Base-by-base conservation (phyloP, 2,113 vertebrate genomes). In the Oplegnathus fasciatus region DNA sequence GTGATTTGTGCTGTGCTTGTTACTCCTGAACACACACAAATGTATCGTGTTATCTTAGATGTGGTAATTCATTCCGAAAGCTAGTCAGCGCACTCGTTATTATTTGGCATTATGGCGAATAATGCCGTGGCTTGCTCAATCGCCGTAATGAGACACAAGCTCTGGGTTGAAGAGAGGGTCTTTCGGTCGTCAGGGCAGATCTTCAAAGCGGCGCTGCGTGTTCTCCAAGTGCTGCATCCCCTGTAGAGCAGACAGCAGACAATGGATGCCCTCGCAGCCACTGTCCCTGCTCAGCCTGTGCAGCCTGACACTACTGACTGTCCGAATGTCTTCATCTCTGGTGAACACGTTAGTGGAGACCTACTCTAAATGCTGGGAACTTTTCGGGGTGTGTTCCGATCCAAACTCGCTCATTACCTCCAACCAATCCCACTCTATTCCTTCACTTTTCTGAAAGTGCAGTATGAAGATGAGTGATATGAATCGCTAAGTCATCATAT, bases 191-290 rank as follows among this genome's bases (percentile, higher is more conserved):
- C 78, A 73, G 70, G 87, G 64, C 34, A 60, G 74, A 75, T 83
- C 77, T 87, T 88, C 81, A 88, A 91, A 91, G 91, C 65, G 15
- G 60, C 10, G 54, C 68, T 34, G 58, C 74, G 28, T 69, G 60
- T 76, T 81, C 67, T 78, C 74, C 17, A 20, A 88, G 81, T 22
- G 79, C 72, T 24, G 32, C 70, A 18, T 83, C 54, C 85, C 74
- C 71, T 9, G 40, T 24, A 57, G 83, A 80, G 70, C 48, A 28
- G 9, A 60, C 42, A 30, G 44, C n/a, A 66, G 82, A 92, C 82
- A 88, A 86, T 78, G 66, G 75, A 79, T 82, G 81, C 68, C 79
- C 88, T 61, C 9, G 13, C 88, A 78, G 70, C 75, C 68, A 44
- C 79, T 67, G 74, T 83, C 84, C 73, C 80, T 11, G 55, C 79